These are phyloP conservation scores for Salvelinus fontinalis DNA, from an alignment of 2,113 vertebrate genomes.

Conservation along the genomic window DNA sequence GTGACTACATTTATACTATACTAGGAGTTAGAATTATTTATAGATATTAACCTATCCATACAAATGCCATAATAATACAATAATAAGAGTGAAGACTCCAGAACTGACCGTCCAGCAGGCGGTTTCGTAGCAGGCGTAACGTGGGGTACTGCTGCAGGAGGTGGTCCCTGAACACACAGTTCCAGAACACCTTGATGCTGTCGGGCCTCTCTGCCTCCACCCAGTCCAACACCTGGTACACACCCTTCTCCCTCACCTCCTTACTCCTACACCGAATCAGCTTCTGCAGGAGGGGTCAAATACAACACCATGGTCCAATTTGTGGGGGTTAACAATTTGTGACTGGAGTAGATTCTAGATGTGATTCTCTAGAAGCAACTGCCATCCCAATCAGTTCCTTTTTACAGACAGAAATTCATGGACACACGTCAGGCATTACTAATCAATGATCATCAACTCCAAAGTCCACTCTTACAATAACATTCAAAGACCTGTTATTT, in stretches of 20 bases:
- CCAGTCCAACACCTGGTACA: constrained; percentile 64
- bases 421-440: too few species aligned
- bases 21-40: too few species aligned
- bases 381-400: too few species aligned
- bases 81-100: background rate
- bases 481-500: too few species aligned
- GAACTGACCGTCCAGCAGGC: constrained; percentile 63
- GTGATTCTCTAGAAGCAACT: too few species aligned
- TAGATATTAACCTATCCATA: background rate
- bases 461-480: too few species aligned
- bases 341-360: too few species aligned
- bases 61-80: background rate
- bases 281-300: constrained; percentile 45
- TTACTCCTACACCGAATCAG: constrained; percentile 45
- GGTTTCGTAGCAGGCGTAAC: constrained; percentile 43
- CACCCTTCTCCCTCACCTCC: background rate
- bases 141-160: constrained; percentile 55
- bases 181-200: constrained; percentile 58
- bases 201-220: constrained; percentile 46
- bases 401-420: too few species aligned
- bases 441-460: too few species aligned
- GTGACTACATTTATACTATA: too few species aligned
- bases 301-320: background rate
- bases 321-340: too few species aligned
- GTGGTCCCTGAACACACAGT: constrained; percentile 56